These are phyloP conservation scores for Merops nubicus DNA, from an alignment of 2,113 vertebrate species.

Conservation along the genomic window DNA sequence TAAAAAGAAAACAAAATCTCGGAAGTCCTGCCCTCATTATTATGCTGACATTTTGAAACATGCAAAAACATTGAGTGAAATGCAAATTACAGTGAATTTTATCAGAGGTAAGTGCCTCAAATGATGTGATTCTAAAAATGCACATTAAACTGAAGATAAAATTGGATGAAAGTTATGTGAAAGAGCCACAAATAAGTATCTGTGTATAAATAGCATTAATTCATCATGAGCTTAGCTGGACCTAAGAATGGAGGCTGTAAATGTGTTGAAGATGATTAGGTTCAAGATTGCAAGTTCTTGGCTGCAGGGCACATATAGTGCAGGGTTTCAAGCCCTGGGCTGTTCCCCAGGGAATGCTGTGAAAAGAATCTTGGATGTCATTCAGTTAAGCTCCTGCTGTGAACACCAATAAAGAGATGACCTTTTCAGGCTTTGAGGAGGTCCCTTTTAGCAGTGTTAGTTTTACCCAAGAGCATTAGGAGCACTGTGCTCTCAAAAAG, in stretches of 20 bases:
- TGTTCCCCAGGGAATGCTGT: background rate
- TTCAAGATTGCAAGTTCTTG: slow-evolving; percentile 35
- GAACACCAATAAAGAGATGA: background rate
- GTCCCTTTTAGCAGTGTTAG: background rate
- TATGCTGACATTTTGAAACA: slow-evolving; percentile 54
- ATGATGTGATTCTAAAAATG: background rate
- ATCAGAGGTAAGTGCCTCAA: background rate
- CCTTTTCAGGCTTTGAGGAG: background rate
- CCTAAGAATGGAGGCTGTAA: background rate
- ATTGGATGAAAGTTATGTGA: background rate
- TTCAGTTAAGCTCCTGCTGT: background rate
- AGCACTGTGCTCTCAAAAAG: background rate
- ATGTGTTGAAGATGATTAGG: background rate
- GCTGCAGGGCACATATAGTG: background rate
- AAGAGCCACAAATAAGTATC: slow-evolving; percentile 2
- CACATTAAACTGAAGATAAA: background rate
- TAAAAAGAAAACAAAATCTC: background rate
- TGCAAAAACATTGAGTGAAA: slow-evolving; percentile 32
- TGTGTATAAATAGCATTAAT: slow-evolving; percentile 25
- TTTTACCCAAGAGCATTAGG: background rate
- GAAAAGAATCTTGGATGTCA: background rate
- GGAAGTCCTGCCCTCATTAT: background rate
- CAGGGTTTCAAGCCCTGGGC: slow-evolving; percentile 1
- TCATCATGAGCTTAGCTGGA: background rate
- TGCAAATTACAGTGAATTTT: slow-evolving; percentile 61